Base-by-base conservation (phyloP, 2,888 invertebrate species). In the Scaptomyza tumidula region DNA sequence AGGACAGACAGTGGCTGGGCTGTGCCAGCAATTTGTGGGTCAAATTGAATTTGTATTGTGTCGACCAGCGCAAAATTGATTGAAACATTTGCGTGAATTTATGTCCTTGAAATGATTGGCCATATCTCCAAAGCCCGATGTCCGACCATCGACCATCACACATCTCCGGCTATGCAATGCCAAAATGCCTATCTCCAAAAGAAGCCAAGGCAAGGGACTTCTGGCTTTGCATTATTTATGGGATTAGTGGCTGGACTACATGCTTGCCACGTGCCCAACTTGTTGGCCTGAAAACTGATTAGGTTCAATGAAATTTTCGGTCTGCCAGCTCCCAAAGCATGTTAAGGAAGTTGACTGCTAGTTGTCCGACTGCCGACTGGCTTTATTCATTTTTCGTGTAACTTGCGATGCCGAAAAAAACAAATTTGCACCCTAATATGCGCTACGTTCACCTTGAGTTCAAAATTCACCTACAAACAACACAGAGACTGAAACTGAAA, bases 31-130 rank as follows among this genome's bases (percentile, higher is more conserved):
- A 87, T 87, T 82, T 83, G 88, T 87, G 83, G 86, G 83, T 87
- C 80, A 87, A 83, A 83, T 83, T 83, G 88, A 87, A 82, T 83
- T 83, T 86, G 86, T 83, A 85, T 83, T 85, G 83, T 82, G 86
- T 82, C 73, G 54, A 70, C 71, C 76, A 74, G 74, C 67, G 75
- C 79, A 77, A 87, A 83, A 85, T 83, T 87, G 83, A 83, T 83
- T 83, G 88, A 83, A 83, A 87, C 88, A 83, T 83, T 83, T 83
- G 86, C 83, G 83, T 83, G 78, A 83, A 83, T 83, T 83, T 80
- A 83, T 83, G 88, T 83, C 88, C 88, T 87, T 83, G 86, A 85
- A 87, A 73, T 71, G 85, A 87, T 82, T 87, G 82, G 76, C 71
- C 82, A 70, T 78, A 78, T 75, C 85, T 85, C 76, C 60, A 16